Evolutionary conservation across 2,797 vertebrate genomes (phyloP), one percentile per base, ranked within the genome.

Genomic region (Heteromormyrus szaboi): DNA sequence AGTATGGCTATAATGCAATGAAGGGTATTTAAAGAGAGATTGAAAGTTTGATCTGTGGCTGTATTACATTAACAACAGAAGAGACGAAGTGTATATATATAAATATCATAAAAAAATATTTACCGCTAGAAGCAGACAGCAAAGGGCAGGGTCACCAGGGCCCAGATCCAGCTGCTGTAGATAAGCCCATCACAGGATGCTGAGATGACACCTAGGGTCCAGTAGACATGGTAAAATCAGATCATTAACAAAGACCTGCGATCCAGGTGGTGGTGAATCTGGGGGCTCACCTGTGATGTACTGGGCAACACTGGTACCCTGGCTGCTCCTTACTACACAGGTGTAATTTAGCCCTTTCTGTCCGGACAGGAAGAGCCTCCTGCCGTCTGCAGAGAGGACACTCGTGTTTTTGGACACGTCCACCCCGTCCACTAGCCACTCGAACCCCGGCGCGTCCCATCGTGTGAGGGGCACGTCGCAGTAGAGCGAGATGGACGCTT

Each of bases 341-440:
- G 91, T 93, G 89, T 92, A 93, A 62, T 90, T 93, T 0, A 12
- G 29, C 0, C 59, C 72, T 4, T 76, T 62, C 0, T 29, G 2
- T 1, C 1, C 29, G 0, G 84, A 68, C 0, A 88, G 79, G 12
- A 86, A 19, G 0, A 93, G 90, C 22, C 0, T 87, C 1, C 86
- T 90, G 41, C 90, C 90, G 0, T 90, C 59, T 4, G 1, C 76
- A 2, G 91, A 90, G 0, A 90, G 44, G 2, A 87, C 37, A 4
- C 29, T 86, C 0, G 48, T 89, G 46, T 85, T 2, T 83, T 88
- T 90, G 48, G 72, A 85, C 53, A 91, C 9, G 0, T 3, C 0
- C 2, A 51, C 7, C 0, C 91, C 92, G 48, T 92, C 89, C 46
- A 91, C 88, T 17, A 87, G 17, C 92, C 93, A 93, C 50, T 50